Evolutionary conservation across 2,888 invertebrate species (phyloP), one percentile per base, ranked within the genome.

Genomic region (Formica aserva): DNA sequence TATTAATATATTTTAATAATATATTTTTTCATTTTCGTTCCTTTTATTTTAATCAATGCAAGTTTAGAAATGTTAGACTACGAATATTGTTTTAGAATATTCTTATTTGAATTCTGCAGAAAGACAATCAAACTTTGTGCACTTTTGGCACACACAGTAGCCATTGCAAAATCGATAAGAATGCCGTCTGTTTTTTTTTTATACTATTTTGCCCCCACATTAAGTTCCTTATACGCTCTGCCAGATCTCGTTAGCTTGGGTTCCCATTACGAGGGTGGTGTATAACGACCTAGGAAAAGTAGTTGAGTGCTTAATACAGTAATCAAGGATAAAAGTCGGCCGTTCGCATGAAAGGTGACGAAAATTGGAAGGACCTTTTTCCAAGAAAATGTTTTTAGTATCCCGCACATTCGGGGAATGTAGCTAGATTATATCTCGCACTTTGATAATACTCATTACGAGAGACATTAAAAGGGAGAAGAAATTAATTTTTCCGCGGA

Each of bases 191-290:
- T 78, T 71, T 71, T 55, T 32, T 67, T 80, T 38, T 38, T 80
- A 29, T 38, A 55, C 35, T 35, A 76, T 26, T 76, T 52, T 63
- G 67, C 22, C 32, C 48, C 29, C 57, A 57, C 82, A 74, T 86
- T 84, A 86, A 86, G 74, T 88, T 48, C 55, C 86, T 85, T 69
- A 76, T 57, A 69, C 45, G 78, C 18, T 52, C 65, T 76, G 65
- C 52, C 57, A 66, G 75, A 71, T 66, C 72, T 81, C 83, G 60
- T 80, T 78, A 48, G 55, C 65, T 84, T 76, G 89, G 75, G 72
- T 76, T 65, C 57, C 35, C 76, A 74, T 86, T 88, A 77, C 69
- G 76, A 72, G 69, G 55, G 52, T 74, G 45, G 71, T 22, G 71
- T 55, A 65, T 80, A 71, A 83, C n/a, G 80, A 35, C 26, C 29